phyloP scores from a whole-genome alignment of 2,113 vertebrate genomes.

The Camelus bactrianus region DNA sequence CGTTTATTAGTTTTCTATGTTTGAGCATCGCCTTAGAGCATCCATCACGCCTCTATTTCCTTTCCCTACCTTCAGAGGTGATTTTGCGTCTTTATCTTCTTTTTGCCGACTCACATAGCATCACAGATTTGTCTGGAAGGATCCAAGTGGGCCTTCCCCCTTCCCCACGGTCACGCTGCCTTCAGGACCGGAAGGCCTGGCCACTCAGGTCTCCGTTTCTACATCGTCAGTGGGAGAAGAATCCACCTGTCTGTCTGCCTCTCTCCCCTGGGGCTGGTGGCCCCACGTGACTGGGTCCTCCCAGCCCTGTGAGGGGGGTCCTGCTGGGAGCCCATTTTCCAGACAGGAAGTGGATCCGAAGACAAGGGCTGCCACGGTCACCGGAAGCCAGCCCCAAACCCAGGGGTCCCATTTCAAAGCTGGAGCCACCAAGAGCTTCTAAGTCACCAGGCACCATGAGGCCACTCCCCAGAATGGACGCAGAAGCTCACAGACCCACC shows the following conservation, averaged over 20 bases:
- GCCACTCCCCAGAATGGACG: neutral
- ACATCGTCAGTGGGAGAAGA: neutral
- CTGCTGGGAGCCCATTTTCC: neutral
- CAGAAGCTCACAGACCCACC: accelerated
- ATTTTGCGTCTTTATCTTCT: neutral
- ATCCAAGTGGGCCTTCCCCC: accelerated
- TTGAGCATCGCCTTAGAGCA: neutral
- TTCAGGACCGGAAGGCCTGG: accelerated
- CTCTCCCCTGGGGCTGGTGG: neutral
- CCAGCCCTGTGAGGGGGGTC: accelerated
- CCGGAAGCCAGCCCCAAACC: neutral
- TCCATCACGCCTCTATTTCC: neutral
- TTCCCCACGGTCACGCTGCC: accelerated
- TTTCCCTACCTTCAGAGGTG: neutral
- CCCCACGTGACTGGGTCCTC: accelerated
- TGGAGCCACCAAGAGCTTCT: neutral
- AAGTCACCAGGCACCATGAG: too few relatives aligned
- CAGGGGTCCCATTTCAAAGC: neutral
- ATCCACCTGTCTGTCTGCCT: accelerated
- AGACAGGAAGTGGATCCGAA: neutral
- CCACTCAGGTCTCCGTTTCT: accelerated
- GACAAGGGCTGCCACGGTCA: neutral
- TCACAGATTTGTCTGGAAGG: neutral
- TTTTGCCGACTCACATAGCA: accelerated
- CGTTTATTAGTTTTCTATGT: conserved; percentile 23